Conservation (phyloP, 1,140 invertebrate species). For the Brachionus manjavacas region DNA sequence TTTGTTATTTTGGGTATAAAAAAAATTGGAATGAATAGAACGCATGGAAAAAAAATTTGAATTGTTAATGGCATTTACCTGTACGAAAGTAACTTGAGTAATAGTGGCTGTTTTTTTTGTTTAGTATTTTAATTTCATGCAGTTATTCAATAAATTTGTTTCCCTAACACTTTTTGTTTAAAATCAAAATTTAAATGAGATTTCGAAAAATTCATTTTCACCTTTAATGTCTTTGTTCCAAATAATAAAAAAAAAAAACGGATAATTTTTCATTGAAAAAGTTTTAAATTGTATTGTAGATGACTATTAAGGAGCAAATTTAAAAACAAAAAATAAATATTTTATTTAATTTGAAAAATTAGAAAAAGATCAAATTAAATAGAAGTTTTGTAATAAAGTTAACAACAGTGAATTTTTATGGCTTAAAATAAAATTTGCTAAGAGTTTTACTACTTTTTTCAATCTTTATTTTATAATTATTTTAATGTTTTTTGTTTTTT, state of each 20-base stretch:
- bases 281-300: not conserved
- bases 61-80: not conserved
- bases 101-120: not conserved
- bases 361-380: too few species aligned
- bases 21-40: not conserved
- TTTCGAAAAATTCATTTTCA: not conserved
- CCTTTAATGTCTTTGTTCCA: not conserved
- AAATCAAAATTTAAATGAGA: not conserved
- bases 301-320: too few species aligned
- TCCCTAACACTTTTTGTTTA: not conserved
- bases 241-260: not conserved
- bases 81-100: not conserved
- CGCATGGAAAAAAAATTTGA: not conserved
- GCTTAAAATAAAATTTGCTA: too few species aligned
- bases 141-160: not conserved
- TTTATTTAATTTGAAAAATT: too few species aligned
- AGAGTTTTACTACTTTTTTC: too few species aligned
- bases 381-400: too few species aligned
- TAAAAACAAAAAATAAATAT: too few species aligned
- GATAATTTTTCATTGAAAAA: not conserved
- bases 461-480: too few species aligned
- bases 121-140: not conserved
- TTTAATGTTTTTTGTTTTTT: too few species aligned
- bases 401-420: too few species aligned
- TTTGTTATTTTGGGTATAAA: not conserved